Evolutionary conservation across 2,888 invertebrate genomes (phyloP).

Genomic region (Nomada goodeniana): DNA sequence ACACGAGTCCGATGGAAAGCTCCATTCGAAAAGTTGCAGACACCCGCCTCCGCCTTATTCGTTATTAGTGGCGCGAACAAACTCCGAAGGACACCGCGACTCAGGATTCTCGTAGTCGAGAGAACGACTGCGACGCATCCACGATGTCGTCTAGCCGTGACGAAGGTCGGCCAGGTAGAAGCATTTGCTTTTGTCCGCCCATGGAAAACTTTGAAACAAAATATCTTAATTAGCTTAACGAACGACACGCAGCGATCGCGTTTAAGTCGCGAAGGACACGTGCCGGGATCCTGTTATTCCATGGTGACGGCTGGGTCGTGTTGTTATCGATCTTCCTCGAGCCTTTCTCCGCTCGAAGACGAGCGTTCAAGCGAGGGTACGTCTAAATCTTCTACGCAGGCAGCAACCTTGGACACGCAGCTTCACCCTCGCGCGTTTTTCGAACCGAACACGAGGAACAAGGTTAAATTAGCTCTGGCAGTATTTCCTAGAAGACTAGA

Average conservation of each 20-base stretch:
- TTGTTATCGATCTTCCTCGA: slow-evolving; percentile 8
- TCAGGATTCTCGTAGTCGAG: not conserved
- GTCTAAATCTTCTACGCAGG: slow-evolving; percentile 13
- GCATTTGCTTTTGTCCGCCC: not conserved
- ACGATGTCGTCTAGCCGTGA: not conserved
- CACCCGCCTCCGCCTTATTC: not conserved
- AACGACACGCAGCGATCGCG: not conserved
- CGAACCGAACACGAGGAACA: slow-evolving; percentile 3
- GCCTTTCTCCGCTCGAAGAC: not conserved
- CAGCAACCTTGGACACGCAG: slow-evolving; percentile 26
- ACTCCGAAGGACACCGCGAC: slow-evolving; percentile 6
- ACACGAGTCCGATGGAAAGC: not conserved
- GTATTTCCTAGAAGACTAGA: slow-evolving; percentile 5
- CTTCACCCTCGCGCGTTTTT: not conserved
- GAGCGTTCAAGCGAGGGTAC: not conserved
- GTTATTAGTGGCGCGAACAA: slow-evolving; percentile 21
- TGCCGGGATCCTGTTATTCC: not conserved
- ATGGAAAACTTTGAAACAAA: slow-evolving; percentile 5
- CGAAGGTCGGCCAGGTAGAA: not conserved
- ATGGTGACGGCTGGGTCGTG: not conserved
- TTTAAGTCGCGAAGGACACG: slow-evolving; percentile 22
- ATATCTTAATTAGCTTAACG: slow-evolving; percentile 52
- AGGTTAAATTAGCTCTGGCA: slow-evolving; percentile 31
- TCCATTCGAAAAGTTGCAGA: slow-evolving; percentile 14
- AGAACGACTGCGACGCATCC: not conserved